Evolutionary conservation across 2,888 invertebrate genomes (phyloP).

Genomic region (Lordiphosa fenestrarum): DNA sequence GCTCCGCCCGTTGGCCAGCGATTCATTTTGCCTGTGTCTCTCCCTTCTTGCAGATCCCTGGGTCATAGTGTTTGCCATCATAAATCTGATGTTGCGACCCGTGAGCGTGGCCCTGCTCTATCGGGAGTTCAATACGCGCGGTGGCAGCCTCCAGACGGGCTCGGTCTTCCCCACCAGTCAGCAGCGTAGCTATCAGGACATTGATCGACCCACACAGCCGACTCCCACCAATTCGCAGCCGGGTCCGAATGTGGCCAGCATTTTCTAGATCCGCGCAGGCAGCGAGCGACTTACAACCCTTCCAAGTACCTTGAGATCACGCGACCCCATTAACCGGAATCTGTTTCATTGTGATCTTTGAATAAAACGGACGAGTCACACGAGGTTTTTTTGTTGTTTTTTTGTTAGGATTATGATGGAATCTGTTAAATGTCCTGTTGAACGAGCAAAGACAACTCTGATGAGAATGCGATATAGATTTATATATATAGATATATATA

Average conservation of each 20-base stretch:
- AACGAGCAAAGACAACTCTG: conserved; percentile 40
- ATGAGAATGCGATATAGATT: conserved; percentile 4
- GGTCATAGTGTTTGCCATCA: conserved; percentile 78
- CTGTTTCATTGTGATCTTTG: conserved; percentile 6
- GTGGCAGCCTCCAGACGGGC: conserved; percentile 75
- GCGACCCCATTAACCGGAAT: conserved; percentile 8
- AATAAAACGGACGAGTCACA: conserved; percentile 1
- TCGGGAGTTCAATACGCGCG: conserved; percentile 78
- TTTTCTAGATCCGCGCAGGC: conserved; percentile 67
- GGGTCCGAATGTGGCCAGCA: conserved; percentile 79
- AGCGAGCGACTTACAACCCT: conserved; percentile 23
- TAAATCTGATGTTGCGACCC: conserved; percentile 78
- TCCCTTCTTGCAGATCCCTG: conserved; percentile 75
- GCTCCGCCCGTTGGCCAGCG: not conserved
- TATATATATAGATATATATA: conserved; percentile 14
- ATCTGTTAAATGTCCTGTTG: conserved; percentile 3
- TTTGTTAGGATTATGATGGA: not conserved
- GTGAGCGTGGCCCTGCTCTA: conserved; percentile 77
- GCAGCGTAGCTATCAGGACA: conserved; percentile 80
- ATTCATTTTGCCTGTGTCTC: not conserved
- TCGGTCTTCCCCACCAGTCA: conserved; percentile 78
- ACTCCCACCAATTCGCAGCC: conserved; percentile 77
- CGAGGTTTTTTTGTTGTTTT: conserved; percentile 3
- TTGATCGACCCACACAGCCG: conserved; percentile 79
- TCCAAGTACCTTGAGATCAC: conserved; percentile 41